A percentile compares a stretch with the other conserved stretches of the same genome.
These are phyloP conservation scores for Halcyon leucocephala DNA, from an alignment of 2,797 vertebrate species.

Conservation along the genomic window DNA sequence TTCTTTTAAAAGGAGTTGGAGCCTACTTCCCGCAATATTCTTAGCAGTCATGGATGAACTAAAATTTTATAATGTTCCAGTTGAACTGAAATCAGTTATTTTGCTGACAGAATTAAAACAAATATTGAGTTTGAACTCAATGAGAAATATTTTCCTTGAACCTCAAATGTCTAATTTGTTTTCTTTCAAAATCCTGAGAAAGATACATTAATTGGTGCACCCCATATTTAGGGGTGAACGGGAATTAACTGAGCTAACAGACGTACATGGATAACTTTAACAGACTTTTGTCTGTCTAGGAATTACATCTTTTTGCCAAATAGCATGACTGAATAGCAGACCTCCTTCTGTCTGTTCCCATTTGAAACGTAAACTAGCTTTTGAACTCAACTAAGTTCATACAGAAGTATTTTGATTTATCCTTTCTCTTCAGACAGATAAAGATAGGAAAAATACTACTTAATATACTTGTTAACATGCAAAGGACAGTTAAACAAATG, in stretches of 20 bases:
- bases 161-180: not conserved
- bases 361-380: not conserved
- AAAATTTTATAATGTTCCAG: not conserved
- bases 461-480: not conserved
- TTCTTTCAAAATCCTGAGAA: not conserved
- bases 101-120: constrained; percentile 20
- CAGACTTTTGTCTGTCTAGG: not conserved
- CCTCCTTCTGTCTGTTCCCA: not conserved
- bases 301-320: not conserved
- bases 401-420: not conserved
- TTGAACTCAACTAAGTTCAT: not conserved
- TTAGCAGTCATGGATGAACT: constrained; percentile 1
- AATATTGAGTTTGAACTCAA: not conserved
- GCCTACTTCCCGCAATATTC: not conserved
- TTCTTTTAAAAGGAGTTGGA: not conserved
- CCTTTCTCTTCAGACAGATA: not conserved
- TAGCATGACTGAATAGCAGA: not conserved
- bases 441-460: not conserved
- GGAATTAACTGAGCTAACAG: not conserved
- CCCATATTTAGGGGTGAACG: not conserved
- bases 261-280: not conserved
- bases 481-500: not conserved
- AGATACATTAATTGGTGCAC: not conserved
- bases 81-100: constrained; percentile 34
- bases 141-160: constrained; percentile 1